Evolutionary conservation across 2,113 vertebrate genomes (phyloP).

Genomic region (Psophia crepitans): DNA sequence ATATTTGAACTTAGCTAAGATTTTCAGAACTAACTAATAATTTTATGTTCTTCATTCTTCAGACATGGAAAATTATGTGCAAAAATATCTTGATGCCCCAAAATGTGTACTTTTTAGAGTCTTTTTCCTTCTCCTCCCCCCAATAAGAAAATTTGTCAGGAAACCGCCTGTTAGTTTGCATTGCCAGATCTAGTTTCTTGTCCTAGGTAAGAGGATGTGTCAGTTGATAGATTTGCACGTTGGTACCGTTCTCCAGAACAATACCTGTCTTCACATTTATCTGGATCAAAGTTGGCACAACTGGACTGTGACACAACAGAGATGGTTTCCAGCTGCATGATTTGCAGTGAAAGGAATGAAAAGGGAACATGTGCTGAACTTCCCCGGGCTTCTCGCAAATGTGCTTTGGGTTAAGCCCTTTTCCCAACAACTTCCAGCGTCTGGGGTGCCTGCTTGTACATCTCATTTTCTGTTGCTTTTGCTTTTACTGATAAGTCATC

Average conservation of each 20-base stretch:
- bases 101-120: background rate
- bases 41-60: background rate
- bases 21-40: background rate
- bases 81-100: background rate
- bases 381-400: background rate
- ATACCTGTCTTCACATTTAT: background rate
- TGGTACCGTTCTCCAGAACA: background rate
- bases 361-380: background rate
- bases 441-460: background rate
- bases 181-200: background rate
- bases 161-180: background rate
- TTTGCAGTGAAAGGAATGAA: background rate
- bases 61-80: background rate
- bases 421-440: background rate
- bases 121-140: background rate
- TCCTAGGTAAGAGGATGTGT: background rate
- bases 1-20: background rate
- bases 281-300: background rate
- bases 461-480: background rate
- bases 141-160: background rate
- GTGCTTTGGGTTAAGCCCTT: background rate
- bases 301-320: background rate
- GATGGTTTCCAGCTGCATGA: background rate
- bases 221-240: background rate
- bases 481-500: background rate